phyloP scores from a whole-genome alignment of 2,797 vertebrate species.

The Pangasius larnaudii region DNA sequence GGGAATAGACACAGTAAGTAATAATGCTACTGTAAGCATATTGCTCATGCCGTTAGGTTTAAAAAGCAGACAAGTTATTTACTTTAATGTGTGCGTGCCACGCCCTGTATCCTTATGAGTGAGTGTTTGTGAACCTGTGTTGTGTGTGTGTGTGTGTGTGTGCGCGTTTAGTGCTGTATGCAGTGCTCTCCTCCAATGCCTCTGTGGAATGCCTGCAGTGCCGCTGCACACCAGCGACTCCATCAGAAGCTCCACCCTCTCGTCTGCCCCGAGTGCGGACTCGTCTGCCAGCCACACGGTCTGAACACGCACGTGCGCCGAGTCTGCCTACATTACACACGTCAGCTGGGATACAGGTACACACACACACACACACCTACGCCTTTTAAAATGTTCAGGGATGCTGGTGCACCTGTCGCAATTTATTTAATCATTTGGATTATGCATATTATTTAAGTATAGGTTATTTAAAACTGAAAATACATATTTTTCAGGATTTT shows the following conservation, averaged over 20 bases:
- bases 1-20: conserved; percentile 36
- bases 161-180: conserved; percentile 79
- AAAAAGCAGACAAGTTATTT: neutral
- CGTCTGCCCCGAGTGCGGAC: conserved; percentile 92
- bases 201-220: conserved; percentile 89
- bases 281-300: conserved; percentile 78
- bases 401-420: neutral
- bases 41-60: no score
- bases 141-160: neutral
- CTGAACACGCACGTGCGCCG: conserved; percentile 86
- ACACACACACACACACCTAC: neutral
- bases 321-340: conserved; percentile 89
- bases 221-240: conserved; percentile 87
- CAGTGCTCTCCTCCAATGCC: conserved; percentile 91
- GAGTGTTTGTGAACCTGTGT: neutral
- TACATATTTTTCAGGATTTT: neutral
- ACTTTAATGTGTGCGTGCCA: neutral
- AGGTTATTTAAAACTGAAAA: neutral
- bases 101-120: neutral
- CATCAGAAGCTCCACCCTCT: conserved; percentile 86
- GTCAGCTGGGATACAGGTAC: conserved; percentile 93
- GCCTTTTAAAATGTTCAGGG: neutral
- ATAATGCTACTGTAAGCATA: neutral
- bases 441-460: neutral
- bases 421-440: neutral